Conservation (phyloP, 2,888 invertebrate genomes). For the Pachydiplax longipennis region DNA sequence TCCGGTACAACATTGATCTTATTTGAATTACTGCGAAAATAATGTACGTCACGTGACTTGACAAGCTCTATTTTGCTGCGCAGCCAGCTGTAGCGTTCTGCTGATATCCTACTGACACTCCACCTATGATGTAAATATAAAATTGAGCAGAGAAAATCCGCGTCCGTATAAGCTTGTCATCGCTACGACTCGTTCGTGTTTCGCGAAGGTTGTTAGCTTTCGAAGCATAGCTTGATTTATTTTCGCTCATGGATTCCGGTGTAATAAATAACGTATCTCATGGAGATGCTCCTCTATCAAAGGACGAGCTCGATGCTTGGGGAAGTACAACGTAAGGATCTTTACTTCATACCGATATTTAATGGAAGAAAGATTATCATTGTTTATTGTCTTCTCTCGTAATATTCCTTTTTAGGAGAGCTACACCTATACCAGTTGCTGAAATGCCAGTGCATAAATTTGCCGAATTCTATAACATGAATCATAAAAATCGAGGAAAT, state of each 20-base stretch:
- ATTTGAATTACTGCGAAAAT: too few species aligned
- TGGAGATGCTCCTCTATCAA: neutral
- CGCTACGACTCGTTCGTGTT: neutral
- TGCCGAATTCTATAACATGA: slow-evolving; percentile 86
- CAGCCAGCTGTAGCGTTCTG: too few species aligned
- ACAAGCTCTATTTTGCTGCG: too few species aligned
- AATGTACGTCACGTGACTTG: too few species aligned
- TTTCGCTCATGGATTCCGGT: neutral
- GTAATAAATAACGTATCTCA: neutral
- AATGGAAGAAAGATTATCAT: neutral
- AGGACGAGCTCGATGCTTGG: slow-evolving; percentile 22
- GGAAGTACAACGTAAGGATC: slow-evolving; percentile 3
- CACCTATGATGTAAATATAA: neutral
- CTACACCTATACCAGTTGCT: neutral
- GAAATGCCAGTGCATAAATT: slow-evolving; percentile 57
- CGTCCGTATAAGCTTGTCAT: neutral
- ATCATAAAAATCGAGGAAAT: slow-evolving; percentile 78
- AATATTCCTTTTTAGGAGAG: neutral
- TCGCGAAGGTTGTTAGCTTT: neutral
- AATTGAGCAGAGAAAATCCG: neutral
- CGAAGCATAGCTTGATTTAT: neutral
- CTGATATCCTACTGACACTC: neutral
- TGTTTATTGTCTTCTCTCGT: neutral
- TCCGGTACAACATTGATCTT: too few species aligned
- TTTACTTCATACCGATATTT: neutral